Conservation (phyloP, 2,888 invertebrate genomes). For the Metalampra italica region DNA sequence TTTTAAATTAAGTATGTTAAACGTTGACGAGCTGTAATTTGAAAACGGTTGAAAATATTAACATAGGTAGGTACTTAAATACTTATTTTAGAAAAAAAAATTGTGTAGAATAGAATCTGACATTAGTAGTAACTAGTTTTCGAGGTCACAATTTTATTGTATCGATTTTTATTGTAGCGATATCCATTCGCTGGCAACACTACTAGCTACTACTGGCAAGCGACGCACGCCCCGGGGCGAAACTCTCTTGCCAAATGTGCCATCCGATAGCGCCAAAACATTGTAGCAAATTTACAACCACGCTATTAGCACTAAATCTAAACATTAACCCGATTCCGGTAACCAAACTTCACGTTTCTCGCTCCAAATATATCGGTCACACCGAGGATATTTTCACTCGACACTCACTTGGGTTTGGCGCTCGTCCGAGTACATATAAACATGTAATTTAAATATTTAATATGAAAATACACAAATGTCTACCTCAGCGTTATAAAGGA, state of each 20-base stretch:
- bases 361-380: constrained; percentile 63
- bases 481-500: too few species aligned
- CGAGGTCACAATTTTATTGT: too few species aligned
- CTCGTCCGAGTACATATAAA: constrained; percentile 21
- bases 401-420: constrained; percentile 37
- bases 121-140: too few species aligned
- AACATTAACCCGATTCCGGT: constrained; percentile 75
- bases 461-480: constrained; percentile 15
- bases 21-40: too few species aligned
- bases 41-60: too few species aligned
- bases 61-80: too few species aligned
- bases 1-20: too few species aligned
- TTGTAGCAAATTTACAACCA: constrained; percentile 72
- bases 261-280: constrained; percentile 74
- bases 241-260: constrained; percentile 70
- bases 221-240: constrained; percentile 43
- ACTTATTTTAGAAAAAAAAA: too few species aligned
- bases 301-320: constrained; percentile 78
- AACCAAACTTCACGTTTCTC: constrained; percentile 67
- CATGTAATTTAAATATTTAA: constrained; percentile 19
- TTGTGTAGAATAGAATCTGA: too few species aligned
- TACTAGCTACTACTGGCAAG: constrained; percentile 17
- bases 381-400: constrained; percentile 45
- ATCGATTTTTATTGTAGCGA: too few species aligned
- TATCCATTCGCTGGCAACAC: too few species aligned